Conservation (phyloP, 2,797 vertebrate species). For the Thamnophis elegans region DNA sequence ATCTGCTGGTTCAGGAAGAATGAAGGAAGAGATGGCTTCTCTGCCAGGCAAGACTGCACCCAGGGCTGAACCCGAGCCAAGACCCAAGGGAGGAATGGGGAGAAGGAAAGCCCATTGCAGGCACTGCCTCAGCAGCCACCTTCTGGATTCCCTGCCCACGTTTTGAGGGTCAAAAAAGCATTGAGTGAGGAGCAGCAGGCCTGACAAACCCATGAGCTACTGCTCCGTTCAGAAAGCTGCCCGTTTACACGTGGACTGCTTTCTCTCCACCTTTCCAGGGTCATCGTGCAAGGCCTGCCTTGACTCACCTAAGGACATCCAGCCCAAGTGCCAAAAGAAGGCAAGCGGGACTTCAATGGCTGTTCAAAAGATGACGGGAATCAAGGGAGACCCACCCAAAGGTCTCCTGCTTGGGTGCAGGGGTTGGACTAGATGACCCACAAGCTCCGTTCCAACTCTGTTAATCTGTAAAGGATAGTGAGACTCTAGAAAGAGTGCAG, state of each 20-base stretch:
- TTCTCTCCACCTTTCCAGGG: no score
- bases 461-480: no score
- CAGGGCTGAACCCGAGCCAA: neutral
- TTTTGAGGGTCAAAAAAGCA: neutral
- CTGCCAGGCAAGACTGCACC: neutral
- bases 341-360: neutral
- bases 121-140: neutral
- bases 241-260: fast-evolving
- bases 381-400: no score
- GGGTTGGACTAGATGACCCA: no score
- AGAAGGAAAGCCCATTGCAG: neutral
- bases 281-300: neutral
- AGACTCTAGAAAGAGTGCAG: no score
- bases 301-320: neutral
- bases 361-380: neutral
- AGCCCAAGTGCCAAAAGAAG: neutral
- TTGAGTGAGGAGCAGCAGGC: neutral
- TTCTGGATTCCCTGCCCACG: neutral
- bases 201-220: neutral
- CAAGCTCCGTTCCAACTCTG: no score
- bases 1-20: neutral
- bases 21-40: neutral
- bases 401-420: no score
- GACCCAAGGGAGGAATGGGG: neutral
- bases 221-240: neutral